Evolutionary conservation across 2,888 invertebrate species (phyloP).

Genomic region (Brachycybe producta): DNA sequence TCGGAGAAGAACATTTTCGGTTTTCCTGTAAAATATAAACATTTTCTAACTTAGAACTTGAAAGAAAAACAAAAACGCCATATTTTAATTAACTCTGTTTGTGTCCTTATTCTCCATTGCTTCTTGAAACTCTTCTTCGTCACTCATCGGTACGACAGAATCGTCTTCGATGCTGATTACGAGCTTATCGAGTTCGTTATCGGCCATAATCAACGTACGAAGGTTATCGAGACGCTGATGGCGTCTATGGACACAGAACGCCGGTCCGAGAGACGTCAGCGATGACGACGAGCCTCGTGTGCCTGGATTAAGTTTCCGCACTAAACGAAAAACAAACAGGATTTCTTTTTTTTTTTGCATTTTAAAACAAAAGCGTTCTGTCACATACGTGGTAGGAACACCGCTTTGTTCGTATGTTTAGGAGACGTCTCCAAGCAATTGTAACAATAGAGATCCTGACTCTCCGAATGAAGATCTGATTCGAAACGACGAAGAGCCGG

Average conservation of each 20-base stretch:
- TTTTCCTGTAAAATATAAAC: conserved; percentile 13
- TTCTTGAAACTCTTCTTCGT: conserved; percentile 22
- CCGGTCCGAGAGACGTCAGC: conserved; percentile 13
- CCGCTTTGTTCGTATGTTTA: conserved; percentile 5
- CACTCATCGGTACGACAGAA: conserved; percentile 1
- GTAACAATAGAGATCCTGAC: conserved; percentile 11
- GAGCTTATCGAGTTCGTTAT: conserved; percentile 68
- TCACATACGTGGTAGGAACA: conserved; percentile 8
- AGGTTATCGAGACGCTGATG: conserved; percentile 70
- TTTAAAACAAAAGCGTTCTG: too few species aligned
- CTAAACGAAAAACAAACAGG: conserved; percentile 11
- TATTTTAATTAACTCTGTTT: conserved; percentile 10
- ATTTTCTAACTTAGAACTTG: conserved; percentile 1
- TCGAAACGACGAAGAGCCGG: conserved; percentile 36
- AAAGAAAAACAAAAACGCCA: too few species aligned
- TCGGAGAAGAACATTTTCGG: conserved; percentile 19
- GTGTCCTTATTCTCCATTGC: conserved; percentile 17
- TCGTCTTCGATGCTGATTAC: conserved; percentile 18
- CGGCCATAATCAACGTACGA: conserved; percentile 67
- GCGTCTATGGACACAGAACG: conserved; percentile 57
- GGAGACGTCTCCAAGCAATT: conserved; percentile 8
- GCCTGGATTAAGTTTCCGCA: conserved; percentile 13
- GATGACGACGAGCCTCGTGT: conserved; percentile 18
- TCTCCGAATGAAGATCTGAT: conserved; percentile 11
- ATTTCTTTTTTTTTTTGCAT: background rate